Percentiles rank a stretch among this genome's conserved stretches.
Evolutionary conservation across 2,797 vertebrate genomes (phyloP).

Genomic region (Scyliorhinus canicula): DNA sequence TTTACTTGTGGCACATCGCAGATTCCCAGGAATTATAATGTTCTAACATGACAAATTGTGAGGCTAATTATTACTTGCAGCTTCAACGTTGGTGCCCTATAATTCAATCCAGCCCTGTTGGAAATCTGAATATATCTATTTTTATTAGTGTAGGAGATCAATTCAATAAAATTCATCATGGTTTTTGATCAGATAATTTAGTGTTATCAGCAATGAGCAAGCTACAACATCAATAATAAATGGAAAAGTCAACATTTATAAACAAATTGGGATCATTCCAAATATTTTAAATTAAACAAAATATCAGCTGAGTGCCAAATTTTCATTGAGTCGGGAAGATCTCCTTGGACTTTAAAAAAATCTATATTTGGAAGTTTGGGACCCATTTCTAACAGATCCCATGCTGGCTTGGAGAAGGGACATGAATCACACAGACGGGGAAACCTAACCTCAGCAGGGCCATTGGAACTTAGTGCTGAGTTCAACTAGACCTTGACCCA

Average conservation of each 20-base stretch:
- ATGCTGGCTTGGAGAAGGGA: not conserved
- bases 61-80: not conserved
- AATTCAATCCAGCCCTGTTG: too few species aligned
- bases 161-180: not conserved
- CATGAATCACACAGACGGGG: not conserved
- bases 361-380: not conserved
- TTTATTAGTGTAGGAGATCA: not conserved
- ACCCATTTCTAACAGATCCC: not conserved
- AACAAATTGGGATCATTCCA: not conserved
- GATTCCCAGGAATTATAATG: not conserved
- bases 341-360: not conserved
- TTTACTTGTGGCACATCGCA: not conserved
- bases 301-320: not conserved
- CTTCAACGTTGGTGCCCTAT: not conserved
- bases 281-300: not conserved
- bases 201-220: not conserved
- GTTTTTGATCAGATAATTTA: not conserved
- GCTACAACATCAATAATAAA: not conserved
- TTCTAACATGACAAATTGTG: not conserved
- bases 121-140: not conserved
- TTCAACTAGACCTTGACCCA: not conserved
- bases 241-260: not conserved
- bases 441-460: not conserved
- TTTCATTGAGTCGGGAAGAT: not conserved
- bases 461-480: too few species aligned